Evolutionary conservation across 2,888 invertebrate genomes (phyloP).

Genomic region (Hemicrepidius hirtus): DNA sequence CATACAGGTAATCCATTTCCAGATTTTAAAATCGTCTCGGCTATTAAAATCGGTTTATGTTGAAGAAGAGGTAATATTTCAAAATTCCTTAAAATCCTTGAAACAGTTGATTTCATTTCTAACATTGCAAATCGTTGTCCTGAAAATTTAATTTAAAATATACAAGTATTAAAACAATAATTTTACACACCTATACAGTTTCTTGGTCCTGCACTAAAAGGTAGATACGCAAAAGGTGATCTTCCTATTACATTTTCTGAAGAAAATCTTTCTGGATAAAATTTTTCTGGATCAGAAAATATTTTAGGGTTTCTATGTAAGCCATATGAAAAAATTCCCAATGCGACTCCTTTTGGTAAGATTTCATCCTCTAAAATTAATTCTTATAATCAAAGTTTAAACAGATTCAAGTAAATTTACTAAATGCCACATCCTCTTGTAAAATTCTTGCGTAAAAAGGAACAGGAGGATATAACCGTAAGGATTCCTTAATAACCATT

Average conservation of each 20-base stretch:
- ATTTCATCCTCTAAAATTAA: conserved; percentile 55
- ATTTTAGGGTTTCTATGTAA: conserved; percentile 73
- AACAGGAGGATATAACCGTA: conserved; percentile 75
- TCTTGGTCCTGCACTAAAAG: conserved; percentile 30
- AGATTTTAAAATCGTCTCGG: conserved; percentile 73
- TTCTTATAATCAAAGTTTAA: conserved; percentile 22
- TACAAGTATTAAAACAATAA: background rate
- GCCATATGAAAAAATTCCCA: conserved; percentile 70
- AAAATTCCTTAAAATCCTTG: conserved; percentile 74
- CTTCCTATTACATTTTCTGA: conserved; percentile 63
- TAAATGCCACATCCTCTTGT: conserved; percentile 66
- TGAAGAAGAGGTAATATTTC: conserved; percentile 62
- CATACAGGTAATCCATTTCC: conserved; percentile 71
- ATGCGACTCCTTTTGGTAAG: conserved; percentile 68
- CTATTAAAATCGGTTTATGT: conserved; percentile 70
- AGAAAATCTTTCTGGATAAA: conserved; percentile 75
- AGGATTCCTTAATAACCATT: conserved; percentile 74
- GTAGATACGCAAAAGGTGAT: conserved; percentile 73
- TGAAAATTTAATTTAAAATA: conserved; percentile 19
- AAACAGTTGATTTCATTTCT: conserved; percentile 74
- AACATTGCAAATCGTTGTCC: conserved; percentile 73
- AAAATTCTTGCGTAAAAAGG: conserved; percentile 72
- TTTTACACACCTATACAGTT: conserved; percentile 28
- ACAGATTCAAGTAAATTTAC: conserved; percentile 53
- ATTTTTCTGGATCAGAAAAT: conserved; percentile 75